Percentiles rank a stretch among this genome's conserved stretches.
These are phyloP conservation scores for Metridium senile DNA, from an alignment of 92 coral and sea anemone genomes.

Conservation along the genomic window DNA sequence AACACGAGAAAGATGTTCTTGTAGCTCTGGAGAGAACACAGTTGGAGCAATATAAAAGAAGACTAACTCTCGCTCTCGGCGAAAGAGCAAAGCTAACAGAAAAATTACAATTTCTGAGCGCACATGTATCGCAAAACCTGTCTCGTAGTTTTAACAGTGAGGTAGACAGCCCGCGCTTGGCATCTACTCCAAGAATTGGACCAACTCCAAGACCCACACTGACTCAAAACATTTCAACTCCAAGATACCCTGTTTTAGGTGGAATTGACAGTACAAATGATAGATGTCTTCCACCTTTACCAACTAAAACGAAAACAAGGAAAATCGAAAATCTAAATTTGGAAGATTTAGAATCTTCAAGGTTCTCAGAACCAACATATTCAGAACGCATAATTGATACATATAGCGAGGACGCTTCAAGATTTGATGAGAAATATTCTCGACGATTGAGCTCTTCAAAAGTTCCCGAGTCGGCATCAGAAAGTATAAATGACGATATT, in stretches of 20 bases:
- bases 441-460: neutral
- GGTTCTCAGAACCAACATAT: conserved; percentile 6
- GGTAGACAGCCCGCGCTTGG: conserved; percentile 4
- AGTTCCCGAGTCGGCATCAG: neutral
- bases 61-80: conserved; percentile 52
- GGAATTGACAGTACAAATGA: conserved; percentile 1
- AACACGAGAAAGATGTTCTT: neutral
- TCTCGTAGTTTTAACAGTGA: neutral
- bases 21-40: conserved; percentile 30
- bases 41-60: conserved; percentile 50
- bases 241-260: conserved; percentile 14
- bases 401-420: neutral
- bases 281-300: conserved; percentile 16
- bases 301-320: neutral
- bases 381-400: neutral
- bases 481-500: neutral
- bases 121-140: conserved; percentile 16
- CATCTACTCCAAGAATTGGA: conserved; percentile 1
- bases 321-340: conserved; percentile 7
- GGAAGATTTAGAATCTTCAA: conserved; percentile 7
- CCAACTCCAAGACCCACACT: neutral
- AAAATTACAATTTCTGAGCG: conserved; percentile 37
- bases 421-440: neutral
- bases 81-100: conserved; percentile 66
- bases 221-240: neutral